Evolutionary conservation across 2,113 vertebrate species (phyloP).

Genomic region (Parus major): DNA sequence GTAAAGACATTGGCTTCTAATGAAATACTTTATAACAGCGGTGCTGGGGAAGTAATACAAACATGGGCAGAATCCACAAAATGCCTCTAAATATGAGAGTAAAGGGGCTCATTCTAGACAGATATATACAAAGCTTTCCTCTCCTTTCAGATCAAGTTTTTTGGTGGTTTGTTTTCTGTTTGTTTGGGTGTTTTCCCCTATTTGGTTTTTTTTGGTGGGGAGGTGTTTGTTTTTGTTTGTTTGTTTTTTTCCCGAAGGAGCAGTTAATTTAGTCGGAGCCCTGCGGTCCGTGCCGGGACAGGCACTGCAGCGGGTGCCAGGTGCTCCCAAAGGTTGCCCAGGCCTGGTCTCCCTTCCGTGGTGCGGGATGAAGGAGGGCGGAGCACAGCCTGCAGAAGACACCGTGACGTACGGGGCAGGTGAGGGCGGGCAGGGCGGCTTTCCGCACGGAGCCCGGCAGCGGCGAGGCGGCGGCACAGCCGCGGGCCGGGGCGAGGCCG

Average conservation of each 20-base stretch:
- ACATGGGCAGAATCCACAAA: neutral
- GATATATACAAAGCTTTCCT: neutral
- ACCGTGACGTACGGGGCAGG: neutral
- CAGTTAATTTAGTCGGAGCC: too few species aligned
- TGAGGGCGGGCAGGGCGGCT: neutral
- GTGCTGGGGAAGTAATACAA: neutral
- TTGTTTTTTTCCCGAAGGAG: neutral
- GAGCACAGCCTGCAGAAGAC: neutral
- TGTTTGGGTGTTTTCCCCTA: neutral
- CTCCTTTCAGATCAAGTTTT: neutral
- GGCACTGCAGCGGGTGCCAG: accelerated
- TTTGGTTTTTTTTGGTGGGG: too few species aligned
- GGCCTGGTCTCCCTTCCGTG: accelerated
- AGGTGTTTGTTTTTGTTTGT: too few species aligned
- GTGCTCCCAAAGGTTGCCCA: accelerated
- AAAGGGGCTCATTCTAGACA: neutral
- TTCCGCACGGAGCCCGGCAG: neutral
- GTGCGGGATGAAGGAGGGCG: too few species aligned
- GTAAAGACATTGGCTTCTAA: neutral
- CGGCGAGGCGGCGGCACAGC: neutral
- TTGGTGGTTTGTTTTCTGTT: too few species aligned
- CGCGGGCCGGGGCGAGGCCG: neutral
- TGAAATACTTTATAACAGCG: neutral
- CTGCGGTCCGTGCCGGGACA: neutral
- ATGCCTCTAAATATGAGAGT: neutral